These are phyloP conservation scores for Oreotragus oreotragus DNA, from an alignment of 2,113 vertebrate species.

Conservation along the genomic window DNA sequence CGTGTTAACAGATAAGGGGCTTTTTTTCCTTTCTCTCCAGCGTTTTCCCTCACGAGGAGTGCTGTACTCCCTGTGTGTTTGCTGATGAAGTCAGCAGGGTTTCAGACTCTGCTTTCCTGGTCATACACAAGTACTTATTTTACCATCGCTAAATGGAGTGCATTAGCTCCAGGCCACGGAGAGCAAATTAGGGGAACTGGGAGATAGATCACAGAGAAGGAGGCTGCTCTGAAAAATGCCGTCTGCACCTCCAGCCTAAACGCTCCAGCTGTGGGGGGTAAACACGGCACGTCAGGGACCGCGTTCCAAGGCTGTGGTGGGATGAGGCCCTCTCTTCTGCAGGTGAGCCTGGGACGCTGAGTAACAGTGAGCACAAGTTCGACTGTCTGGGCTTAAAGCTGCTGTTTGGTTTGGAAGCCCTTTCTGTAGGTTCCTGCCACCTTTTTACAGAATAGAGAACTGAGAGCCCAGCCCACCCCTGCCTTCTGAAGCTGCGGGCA, in stretches of 20 bases:
- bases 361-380: not conserved
- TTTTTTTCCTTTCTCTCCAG: not conserved
- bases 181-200: conserved; percentile 42
- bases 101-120: conserved; percentile 41
- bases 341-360: not conserved
- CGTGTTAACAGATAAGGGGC: not conserved
- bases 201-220: conserved; percentile 15
- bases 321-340: not conserved
- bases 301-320: not conserved
- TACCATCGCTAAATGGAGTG: conserved; percentile 32
- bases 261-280: not conserved
- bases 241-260: not conserved
- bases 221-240: conserved; percentile 30
- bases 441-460: not conserved
- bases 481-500: not conserved
- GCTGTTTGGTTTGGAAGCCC: not conserved
- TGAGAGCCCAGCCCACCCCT: not conserved
- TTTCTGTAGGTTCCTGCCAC: not conserved
- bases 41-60: conserved; percentile 35
- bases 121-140: conserved; percentile 59
- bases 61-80: not conserved
- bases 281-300: not conserved
- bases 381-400: not conserved
- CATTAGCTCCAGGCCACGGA: conserved; percentile 44
- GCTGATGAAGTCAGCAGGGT: conserved; percentile 56